phyloP scores from a whole-genome alignment of 2,113 vertebrate genomes.

The Ibidorhyncha struthersii region DNA sequence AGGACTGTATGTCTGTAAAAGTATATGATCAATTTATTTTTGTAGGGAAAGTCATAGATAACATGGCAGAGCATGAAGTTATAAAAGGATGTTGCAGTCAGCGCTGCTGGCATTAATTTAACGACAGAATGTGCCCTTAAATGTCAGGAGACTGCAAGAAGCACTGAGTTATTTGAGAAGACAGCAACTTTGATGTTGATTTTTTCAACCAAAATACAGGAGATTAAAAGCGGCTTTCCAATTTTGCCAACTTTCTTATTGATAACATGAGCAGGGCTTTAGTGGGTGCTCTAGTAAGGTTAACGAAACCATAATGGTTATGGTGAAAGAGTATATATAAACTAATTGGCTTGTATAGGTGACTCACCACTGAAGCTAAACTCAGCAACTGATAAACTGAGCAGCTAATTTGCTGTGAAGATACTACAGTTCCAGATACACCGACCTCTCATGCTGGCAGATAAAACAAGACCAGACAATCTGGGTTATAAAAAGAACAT shows the following conservation, averaged over 20 bases:
- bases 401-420: not conserved
- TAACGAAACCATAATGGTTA: not conserved
- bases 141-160: conserved; percentile 57
- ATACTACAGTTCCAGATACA: not conserved
- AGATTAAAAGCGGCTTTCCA: not conserved
- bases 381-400: not conserved
- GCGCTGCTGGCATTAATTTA: conserved; percentile 56
- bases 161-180: conserved; percentile 49
- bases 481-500: not conserved
- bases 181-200: conserved; percentile 53
- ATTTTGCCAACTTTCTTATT: not conserved
- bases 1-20: not conserved
- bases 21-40: conserved; percentile 51
- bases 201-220: conserved; percentile 34
- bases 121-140: conserved; percentile 57
- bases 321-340: not conserved
- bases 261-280: not conserved
- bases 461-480: not conserved
- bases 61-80: conserved; percentile 29
- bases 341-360: not conserved
- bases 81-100: conserved; percentile 62
- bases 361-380: not conserved
- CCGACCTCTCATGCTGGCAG: not conserved
- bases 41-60: conserved; percentile 40
- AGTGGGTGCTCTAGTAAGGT: not conserved